Base-by-base conservation (phyloP, 2,797 vertebrate genomes). In the Scarus forsteni region DNA sequence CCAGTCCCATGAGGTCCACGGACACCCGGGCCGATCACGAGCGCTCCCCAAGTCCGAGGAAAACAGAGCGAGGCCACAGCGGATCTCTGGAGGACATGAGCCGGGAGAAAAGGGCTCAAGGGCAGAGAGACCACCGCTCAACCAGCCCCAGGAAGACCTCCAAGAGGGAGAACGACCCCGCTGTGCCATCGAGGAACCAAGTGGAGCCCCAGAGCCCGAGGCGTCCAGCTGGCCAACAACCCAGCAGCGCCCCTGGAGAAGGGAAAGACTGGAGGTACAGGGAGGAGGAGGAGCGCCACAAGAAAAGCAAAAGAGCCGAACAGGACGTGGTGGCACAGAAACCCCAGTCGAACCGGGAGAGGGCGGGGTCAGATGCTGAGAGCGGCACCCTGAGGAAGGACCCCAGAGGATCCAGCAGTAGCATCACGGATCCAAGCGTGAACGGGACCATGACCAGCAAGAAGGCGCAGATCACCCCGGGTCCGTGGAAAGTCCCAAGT, bases 401-500 rank as follows among this genome's bases (percentile, higher is more conserved):
- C 19, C 81, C 81, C 35, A 85, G 91, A 63, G 92, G 89, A 10
- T 92, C 91, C 13, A 94, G 91, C 85, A 92, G 95, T 88, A 67
- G 79, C 85, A 50, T 72, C 57, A 89, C 74, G 85, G 94, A 94
- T 70, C 89, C 86, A 39, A 68, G 74, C 70, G 89, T 81, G 77
- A 93, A 95, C 1, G 95, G 93, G 64, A 89, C 80, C 1, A 40
- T 79, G 16, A 81, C 84, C 73, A 84, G 79, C 34, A 95, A 89
- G 73, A 97, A 94, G 89, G 91, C 93, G 69, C 71, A 94, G 1
- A 96, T 99, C 80, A 96, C 95, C 49, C 98, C 97, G 0, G 98
- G 98, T 5, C 98, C 97, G 0, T 99, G 98, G 98, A 98, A 96
- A 85, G 96, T 99, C 19, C 98, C 98, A 6, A 92, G 93, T 39